Evolutionary conservation across 2,113 vertebrate species (phyloP), one percentile per base, ranked within the genome.

Genomic region (Stegastes partitus): DNA sequence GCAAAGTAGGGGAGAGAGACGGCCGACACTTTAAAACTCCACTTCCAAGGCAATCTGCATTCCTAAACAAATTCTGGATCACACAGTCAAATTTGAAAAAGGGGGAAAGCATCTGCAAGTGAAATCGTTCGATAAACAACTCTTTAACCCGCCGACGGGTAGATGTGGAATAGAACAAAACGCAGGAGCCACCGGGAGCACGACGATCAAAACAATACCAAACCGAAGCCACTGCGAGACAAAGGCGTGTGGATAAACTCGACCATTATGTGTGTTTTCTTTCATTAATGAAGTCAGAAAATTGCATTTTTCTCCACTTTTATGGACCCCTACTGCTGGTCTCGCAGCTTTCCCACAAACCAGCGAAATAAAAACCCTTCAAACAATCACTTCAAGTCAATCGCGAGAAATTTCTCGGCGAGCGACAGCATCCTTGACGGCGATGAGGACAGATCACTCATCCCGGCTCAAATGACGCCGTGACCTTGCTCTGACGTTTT

Each of bases 231-330:
- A 37, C 18, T 3, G 37, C 0, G 23, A 37, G 0, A 34, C 25
- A 25, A 8, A 21, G n/a, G n/a, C 9, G n/a, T 34, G 54, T 71
- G 42, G 47, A 77, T 68, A 49, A 72, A 72, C 3, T 15, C 18
- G 14, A 0, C 5, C 5, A 34, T 57, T 21, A 28, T 61, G 42
- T 37, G 21, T 11, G 34, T 76, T 63, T 57, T 28, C 8, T 34
- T 34, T 4, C 21, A 58, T 49, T 65, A 69, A 69, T 28, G n/a
- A n/a, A n/a, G n/a, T n/a, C n/a, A 34, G 7, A 34, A 34, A 34
- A 34, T 9, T 7, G 5, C 8, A 31, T 31, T 31, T 31, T 31
- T 31, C 8, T n/a, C 31, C 31, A 34, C 28, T 34, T n/a, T 23
- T 23, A 31, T 23, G 47, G 15, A 19, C 16, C 28, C 18, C 18